Evolutionary conservation across 2,888 invertebrate genomes (phyloP).

Genomic region (Brachycybe producta): DNA sequence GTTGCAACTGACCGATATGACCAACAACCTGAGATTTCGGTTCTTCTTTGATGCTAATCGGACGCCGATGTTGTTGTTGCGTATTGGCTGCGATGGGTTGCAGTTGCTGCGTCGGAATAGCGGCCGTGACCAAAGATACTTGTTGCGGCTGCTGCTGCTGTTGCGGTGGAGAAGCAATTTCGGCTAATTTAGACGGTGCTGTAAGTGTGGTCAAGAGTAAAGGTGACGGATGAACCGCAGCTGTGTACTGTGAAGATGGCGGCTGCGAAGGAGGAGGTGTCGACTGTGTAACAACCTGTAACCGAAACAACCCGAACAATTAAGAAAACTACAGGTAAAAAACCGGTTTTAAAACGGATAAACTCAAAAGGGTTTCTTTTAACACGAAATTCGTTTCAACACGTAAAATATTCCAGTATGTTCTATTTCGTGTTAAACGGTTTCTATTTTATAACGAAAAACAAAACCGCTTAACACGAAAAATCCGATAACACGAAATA

Average conservation of each 20-base stretch:
- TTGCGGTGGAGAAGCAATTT: constrained; percentile 1
- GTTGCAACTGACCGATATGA: constrained; percentile 21
- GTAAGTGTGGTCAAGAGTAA: constrained; percentile 18
- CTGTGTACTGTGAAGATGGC: neutral
- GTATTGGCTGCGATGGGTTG: neutral
- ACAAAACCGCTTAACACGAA: too few species aligned
- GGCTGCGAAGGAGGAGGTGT: constrained; percentile 3
- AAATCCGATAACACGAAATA: too few species aligned
- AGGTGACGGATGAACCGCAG: constrained; percentile 12
- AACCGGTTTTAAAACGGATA: neutral
- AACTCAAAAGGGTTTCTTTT: neutral
- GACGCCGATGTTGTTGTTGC: constrained; percentile 2
- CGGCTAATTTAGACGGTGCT: constrained; percentile 14
- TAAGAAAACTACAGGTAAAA: neutral
- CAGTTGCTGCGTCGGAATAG: neutral
- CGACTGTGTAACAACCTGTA: neutral
- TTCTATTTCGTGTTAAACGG: too few species aligned
- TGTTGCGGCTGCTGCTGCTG: neutral
- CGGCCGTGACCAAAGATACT: neutral
- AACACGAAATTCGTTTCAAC: too few species aligned
- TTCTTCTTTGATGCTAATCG: constrained; percentile 16
- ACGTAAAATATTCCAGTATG: too few species aligned
- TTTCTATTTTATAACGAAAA: too few species aligned
- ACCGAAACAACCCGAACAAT: neutral
- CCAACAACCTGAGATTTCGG: constrained; percentile 22